Evolutionary conservation across 1,140 invertebrate genomes (phyloP), one percentile per base, ranked within the genome.

Genomic region (Linepithema humile): DNA sequence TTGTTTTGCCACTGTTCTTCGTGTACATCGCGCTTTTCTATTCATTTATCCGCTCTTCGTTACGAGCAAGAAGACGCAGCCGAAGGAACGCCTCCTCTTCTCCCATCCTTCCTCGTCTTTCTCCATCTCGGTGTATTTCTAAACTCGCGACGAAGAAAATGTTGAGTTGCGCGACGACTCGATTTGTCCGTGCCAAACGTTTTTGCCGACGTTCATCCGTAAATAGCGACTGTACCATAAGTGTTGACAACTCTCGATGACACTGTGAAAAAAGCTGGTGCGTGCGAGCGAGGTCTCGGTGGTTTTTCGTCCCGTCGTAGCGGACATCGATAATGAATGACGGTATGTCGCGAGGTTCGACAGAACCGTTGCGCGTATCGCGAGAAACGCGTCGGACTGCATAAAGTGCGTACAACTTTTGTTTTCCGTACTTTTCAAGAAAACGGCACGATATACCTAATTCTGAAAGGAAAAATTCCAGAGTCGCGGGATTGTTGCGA

Each of bases 111-210:
- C 6, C 23, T 55, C 32, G 26, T 32, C 75, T 12, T 69, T 3
- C 6, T 20, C 43, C 15, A 9, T 17, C 45, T n/a, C 38, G 23
- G 50, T 50, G 48, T 69, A 69, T 80, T 69, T 80, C 50, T 57
- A 40, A 80, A 55, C 64, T 55, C 64, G 35, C 75, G 64, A 55
- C 64, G 64, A 80, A 53, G 48, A 69, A 70, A 69, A 69, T 70
- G 75, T 80, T 80, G 75, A 69, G 35, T 48, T 69, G 62, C 20
- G 38, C 32, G 62, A 55, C 38, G 75, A 6, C 23, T 40, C 75
- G 75, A 80, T 80, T 70, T 80, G 75, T 75, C 57, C 57, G 73
- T 80, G 75, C 75, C 75, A 80, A 80, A 70, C 43, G 75, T 80
- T 80, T 69, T 80, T 80, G 48, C 35, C 35, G 17, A 35, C n/a